Percentiles rank a stretch among this genome's conserved stretches.
Conservation (phyloP, 2,888 invertebrate genomes). For the Ptychoptera contaminata region DNA sequence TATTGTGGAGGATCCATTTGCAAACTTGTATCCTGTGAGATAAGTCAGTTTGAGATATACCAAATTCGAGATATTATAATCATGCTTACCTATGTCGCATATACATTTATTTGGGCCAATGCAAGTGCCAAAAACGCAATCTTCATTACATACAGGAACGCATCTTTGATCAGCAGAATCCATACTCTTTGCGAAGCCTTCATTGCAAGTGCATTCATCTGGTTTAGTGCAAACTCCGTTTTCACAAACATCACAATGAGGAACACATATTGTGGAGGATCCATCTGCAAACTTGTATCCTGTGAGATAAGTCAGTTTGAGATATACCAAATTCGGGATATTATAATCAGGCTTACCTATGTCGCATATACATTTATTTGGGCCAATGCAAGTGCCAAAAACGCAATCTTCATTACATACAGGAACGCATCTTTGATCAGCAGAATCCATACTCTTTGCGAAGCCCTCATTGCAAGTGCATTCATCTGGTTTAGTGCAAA, state of each 20-base stretch:
- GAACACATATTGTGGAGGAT: slow-evolving; percentile 3
- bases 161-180: slow-evolving; percentile 8
- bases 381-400: slow-evolving; percentile 26
- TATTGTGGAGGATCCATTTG: neutral
- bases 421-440: slow-evolving; percentile 21
- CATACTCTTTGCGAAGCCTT: neutral
- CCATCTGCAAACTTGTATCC: no score
- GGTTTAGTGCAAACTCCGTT: neutral
- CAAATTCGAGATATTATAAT: no score
- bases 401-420: slow-evolving; percentile 30
- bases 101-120: slow-evolving; percentile 1
- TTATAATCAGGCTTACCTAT: neutral
- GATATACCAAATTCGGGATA: neutral
- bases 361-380: slow-evolving; percentile 24
- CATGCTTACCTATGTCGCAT: neutral
- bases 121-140: slow-evolving; percentile 13
- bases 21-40: neutral
- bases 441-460: neutral
- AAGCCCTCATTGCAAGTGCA: slow-evolving; percentile 3
- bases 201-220: slow-evolving; percentile 1
- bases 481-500: slow-evolving; percentile 1
- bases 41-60: no score
- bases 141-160: slow-evolving; percentile 15
- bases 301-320: no score
- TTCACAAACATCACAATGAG: slow-evolving; percentile 3